Percentiles rank a stretch among this genome's conserved stretches.
Evolutionary conservation across 2,113 vertebrate species (phyloP).

Genomic region (Oenanthe melanoleuca): DNA sequence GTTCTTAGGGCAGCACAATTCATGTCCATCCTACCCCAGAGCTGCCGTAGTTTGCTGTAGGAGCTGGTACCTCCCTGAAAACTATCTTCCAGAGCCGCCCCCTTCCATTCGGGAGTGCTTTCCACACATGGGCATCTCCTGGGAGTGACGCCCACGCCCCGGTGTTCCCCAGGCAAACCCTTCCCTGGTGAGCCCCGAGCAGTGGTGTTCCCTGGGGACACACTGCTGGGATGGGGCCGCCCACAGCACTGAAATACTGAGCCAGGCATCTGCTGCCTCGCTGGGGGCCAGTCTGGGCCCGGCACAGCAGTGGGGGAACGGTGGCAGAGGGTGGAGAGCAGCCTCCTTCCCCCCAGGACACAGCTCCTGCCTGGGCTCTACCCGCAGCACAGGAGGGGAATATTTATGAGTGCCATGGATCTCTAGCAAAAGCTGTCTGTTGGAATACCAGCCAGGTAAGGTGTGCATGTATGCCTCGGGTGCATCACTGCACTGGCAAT

Average conservation of each 20-base stretch:
- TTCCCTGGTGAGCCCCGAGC: not conserved
- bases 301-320: accelerated
- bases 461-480: accelerated
- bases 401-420: not conserved
- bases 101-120: accelerated
- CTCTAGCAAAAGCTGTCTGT: not conserved
- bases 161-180: not conserved
- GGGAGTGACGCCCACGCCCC: not conserved
- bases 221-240: not conserved
- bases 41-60: not conserved
- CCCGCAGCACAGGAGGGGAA: not conserved
- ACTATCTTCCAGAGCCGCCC: not conserved
- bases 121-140: not conserved
- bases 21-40: accelerated
- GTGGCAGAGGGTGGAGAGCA: accelerated
- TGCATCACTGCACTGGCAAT: accelerated
- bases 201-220: not conserved
- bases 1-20: not conserved
- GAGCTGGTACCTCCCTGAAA: not conserved
- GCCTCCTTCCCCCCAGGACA: not conserved
- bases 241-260: not conserved
- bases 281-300: not conserved
- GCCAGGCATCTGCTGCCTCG: not conserved
- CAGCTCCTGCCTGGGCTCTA: not conserved
- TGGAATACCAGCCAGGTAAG: not conserved